Evolutionary conservation across 2,113 vertebrate species (phyloP), one percentile per base, ranked within the genome.

Genomic region (Vimba vimba): DNA sequence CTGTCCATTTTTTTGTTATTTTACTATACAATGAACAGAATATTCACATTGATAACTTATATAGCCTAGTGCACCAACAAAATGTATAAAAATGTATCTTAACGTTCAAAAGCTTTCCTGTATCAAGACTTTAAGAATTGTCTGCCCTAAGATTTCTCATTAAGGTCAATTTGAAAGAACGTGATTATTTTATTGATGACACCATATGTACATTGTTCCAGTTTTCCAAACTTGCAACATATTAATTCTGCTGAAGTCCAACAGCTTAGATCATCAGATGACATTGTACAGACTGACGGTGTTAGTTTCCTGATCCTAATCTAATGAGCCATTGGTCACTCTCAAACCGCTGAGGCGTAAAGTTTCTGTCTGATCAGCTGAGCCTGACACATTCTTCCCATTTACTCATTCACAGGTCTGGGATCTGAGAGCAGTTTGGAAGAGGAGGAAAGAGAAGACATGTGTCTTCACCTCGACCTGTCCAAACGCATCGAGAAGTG

Each of bases 401-500:
- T 68, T 79, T 66, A 45, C 52, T 79, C 10, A 19, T 64, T 43
- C 36, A 23, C 87, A 92, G 91, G 89, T 86, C 27, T 93, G 30
- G 87, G 85, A 81, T 91, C 89, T 85, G 91, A 86, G 59, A 75
- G 83, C 59, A 83, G 86, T 55, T 4, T 88, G 50, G 92, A 92
- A 82, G 92, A 93, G 79, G 91, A 91, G 55, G 85, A 85, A 45
- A 77, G 86, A 0, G 92, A 92, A 21, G 92, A 93, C 69, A 82
- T 15, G 36, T 80, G 87, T 21, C 86, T 93, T 19, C 91, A 92
- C 60, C 88, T 83, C 52, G 87, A 93, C 0, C 85, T 96, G 89
- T 91, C 88, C 68, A 89, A 15, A 66, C 93, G 88, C 82, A 90
- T 95, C 0, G 94, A 95, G 86, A 87, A 36, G 45, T 92, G 93